Evolutionary conservation across 1,140 invertebrate species (phyloP).

Genomic region (Drosophila watanabei): DNA sequence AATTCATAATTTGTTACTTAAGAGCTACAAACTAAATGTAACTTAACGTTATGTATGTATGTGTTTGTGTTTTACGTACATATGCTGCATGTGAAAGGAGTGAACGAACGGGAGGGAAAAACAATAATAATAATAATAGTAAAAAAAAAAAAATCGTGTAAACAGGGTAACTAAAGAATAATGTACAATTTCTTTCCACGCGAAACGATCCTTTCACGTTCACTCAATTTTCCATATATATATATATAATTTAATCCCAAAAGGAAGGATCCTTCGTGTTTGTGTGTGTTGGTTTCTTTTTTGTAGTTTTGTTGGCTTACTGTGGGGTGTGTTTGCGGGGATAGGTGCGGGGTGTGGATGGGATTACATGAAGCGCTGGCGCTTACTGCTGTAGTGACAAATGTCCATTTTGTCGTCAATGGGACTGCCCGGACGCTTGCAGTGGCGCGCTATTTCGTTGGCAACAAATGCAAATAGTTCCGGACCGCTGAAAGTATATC

Average conservation of each 20-base stretch:
- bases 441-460: constrained; percentile 91
- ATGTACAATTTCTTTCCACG: constrained; percentile 10
- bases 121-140: neutral
- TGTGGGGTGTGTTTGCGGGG: constrained; percentile 5
- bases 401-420: constrained; percentile 87
- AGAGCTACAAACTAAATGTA: constrained; percentile 39
- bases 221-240: constrained; percentile 10
- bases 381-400: constrained; percentile 86
- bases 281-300: neutral
- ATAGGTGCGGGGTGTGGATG: constrained; percentile 5
- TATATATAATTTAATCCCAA: constrained; percentile 1
- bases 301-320: constrained; percentile 12
- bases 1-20: constrained; percentile 32
- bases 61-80: constrained; percentile 39
- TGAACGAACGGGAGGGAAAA: neutral
- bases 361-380: constrained; percentile 86
- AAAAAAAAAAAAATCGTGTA: neutral
- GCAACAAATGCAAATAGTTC: constrained; percentile 92
- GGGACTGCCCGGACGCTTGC: constrained; percentile 89
- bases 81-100: constrained; percentile 32
- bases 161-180: neutral
- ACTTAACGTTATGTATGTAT: constrained; percentile 25
- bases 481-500: constrained; percentile 81
- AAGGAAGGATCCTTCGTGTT: neutral
- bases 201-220: neutral